Percentiles rank a stretch among this genome's conserved stretches.
Conservation (phyloP, 2,113 vertebrate species). For the Acrocephalus kingi region DNA sequence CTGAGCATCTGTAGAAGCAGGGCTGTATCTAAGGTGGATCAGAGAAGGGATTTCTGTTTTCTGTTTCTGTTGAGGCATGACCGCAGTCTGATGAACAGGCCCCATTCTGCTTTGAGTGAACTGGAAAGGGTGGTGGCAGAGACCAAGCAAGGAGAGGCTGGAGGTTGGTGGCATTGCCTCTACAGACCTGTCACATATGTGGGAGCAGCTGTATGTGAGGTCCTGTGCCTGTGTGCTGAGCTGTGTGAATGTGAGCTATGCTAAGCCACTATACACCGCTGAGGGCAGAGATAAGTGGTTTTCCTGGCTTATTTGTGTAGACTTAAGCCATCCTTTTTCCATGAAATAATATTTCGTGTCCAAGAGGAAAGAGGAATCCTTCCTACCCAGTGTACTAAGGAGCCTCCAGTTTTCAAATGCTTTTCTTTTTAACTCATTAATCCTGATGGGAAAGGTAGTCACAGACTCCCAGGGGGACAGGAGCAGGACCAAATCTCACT, state of each 20-base stretch:
- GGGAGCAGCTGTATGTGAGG: not conserved
- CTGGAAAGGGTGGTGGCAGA: not conserved
- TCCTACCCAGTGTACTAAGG: not conserved
- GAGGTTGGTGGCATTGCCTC: not conserved
- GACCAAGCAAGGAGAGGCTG: not conserved
- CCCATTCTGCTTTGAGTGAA: fast-evolving
- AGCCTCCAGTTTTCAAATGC: not conserved
- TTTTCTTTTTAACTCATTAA: not conserved
- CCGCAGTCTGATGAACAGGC: not conserved
- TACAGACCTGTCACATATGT: not conserved
- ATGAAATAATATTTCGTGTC: not conserved
- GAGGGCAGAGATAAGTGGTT: not conserved
- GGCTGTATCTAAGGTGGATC: not conserved
- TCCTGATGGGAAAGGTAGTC: not conserved
- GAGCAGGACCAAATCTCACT: not conserved
- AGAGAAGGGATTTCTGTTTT: not conserved
- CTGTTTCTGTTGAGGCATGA: not conserved
- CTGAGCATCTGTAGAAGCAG: not conserved
- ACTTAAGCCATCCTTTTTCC: not conserved
- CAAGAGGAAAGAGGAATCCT: not conserved
- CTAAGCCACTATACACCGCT: not conserved
- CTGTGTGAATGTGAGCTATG: not conserved
- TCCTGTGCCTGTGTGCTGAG: not conserved
- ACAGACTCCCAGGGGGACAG: not conserved
- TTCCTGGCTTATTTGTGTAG: not conserved